Base-by-base conservation (phyloP, 2,113 vertebrate genomes). In the Brachionichthys hirsutus region DNA sequence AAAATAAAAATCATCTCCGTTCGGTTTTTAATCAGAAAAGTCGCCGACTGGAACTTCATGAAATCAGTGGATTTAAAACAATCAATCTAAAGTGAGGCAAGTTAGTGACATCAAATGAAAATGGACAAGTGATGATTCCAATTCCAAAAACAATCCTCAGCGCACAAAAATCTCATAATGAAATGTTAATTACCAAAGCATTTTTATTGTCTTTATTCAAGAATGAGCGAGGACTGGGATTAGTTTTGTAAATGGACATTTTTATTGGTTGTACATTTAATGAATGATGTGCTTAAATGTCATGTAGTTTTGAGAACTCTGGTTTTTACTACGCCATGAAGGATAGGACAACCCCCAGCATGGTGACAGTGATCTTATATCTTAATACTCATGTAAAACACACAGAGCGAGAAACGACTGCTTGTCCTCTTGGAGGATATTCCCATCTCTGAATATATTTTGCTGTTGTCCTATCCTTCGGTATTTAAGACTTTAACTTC, bases 21-120 rank as follows among this genome's bases (percentile, higher is more conserved):
- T 40, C 2, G 36, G 36, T 40, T 10, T 11, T 45, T 18, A 10
- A 18, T 12, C 16, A 4, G 41, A 58, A 63, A 65, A 70, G 51
- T 61, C 7, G 14, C 54, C 70, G 6, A 50, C 75, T 75, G 78
- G 78, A 81, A 70, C 70, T 70, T 44, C 6, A 24, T 10, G 19
- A 44, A 14, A 4, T 44, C 14, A 16, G 42, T 44, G 9, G 14
- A 44, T 15, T 3, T n/a, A 3, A 15, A 44, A 16, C 15, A 45
- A 34, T 52, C 42, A 41, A 9, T 5, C 24, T 30, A 30, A 30
- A 30, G 24, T 30, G 24, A 8, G 5, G 4, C 24, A 30, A 30
- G 24, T 30, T 30, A 30, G 24, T 30, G 24, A 30, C 24, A 30
- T 4, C 4, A 30, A 30, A 30, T 30, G 5, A 30, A 30, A 30